Evolutionary conservation across 1,140 invertebrate genomes (phyloP).

Genomic region (Chrysomallon squamiferum): DNA sequence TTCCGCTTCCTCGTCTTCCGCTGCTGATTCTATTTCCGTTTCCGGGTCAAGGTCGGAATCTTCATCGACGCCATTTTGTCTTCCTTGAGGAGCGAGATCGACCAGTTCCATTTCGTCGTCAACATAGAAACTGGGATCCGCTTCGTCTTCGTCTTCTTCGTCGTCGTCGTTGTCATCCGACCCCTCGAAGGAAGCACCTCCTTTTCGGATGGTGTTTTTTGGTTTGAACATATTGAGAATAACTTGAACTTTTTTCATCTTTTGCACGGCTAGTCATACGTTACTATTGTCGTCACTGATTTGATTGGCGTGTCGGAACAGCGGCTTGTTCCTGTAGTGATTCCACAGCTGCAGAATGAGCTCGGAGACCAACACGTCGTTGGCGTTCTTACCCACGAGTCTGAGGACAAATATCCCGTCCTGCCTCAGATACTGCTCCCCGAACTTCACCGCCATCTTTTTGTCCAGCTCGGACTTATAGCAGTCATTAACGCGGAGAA

Average conservation of each 20-base stretch:
- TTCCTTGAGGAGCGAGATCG: slow-evolving; percentile 11
- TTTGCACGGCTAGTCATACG: slow-evolving; percentile 57
- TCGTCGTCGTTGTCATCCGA: slow-evolving; percentile 20
- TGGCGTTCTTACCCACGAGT: slow-evolving; percentile 66
- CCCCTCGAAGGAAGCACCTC: slow-evolving; percentile 22
- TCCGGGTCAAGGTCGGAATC: slow-evolving; percentile 11
- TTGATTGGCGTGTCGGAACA: slow-evolving; percentile 58
- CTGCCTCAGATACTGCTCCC: slow-evolving; percentile 66
- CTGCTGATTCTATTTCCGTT: slow-evolving; percentile 11
- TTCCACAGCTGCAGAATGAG: slow-evolving; percentile 66
- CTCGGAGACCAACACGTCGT: slow-evolving; percentile 67
- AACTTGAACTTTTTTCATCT: slow-evolving; percentile 42
- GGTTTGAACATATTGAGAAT: slow-evolving; percentile 31
- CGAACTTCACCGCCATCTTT: slow-evolving; percentile 62
- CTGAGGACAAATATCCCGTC: slow-evolving; percentile 67
- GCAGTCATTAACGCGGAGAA: slow-evolving; percentile 61
- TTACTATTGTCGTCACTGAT: slow-evolving; percentile 59
- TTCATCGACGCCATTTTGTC: slow-evolving; percentile 20
- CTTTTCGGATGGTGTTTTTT: slow-evolving; percentile 11
- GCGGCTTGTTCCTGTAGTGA: slow-evolving; percentile 58
- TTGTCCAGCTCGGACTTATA: slow-evolving; percentile 59
- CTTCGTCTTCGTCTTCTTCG: slow-evolving; percentile 19
- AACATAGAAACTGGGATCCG: slow-evolving; percentile 14
- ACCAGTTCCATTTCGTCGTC: slow-evolving; percentile 27
- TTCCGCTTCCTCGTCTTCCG: too few species aligned